Conservation (phyloP, 2,113 vertebrate genomes). For the Meles meles region DNA sequence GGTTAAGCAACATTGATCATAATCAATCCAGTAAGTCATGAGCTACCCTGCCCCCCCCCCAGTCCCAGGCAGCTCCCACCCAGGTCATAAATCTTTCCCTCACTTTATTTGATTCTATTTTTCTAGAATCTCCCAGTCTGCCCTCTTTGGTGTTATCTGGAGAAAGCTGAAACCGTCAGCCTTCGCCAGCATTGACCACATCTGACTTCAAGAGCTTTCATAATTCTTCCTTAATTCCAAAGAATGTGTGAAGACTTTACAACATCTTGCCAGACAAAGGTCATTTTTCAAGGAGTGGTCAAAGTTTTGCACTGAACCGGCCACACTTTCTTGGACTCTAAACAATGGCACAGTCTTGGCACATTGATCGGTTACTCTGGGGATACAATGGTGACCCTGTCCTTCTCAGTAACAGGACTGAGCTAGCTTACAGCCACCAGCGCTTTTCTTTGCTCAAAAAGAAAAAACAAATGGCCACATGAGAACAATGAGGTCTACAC, state of each 20-base stretch:
- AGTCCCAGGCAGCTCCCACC: not conserved
- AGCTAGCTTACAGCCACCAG: not conserved
- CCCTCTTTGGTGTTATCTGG: not conserved
- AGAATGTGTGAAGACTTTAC: not conserved
- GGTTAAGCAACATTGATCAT: not conserved
- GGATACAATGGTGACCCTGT: not conserved
- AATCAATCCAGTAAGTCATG: not conserved
- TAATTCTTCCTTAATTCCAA: not conserved
- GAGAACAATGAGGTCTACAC: not conserved
- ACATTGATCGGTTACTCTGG: rapidly evolving
- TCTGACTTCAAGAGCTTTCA: not conserved
- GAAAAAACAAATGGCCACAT: not conserved
- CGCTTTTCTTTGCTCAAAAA: not conserved
- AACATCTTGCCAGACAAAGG: not conserved
- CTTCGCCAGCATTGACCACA: not conserved
- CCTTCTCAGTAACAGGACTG: not conserved
- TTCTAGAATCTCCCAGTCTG: not conserved
- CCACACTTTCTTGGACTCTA: not conserved
- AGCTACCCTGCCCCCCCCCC: not conserved
- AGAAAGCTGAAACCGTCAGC: not conserved
- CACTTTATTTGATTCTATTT: not conserved
- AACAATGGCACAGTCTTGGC: not conserved
- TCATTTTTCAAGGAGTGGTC: not conserved
- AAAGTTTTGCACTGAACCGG: not conserved
- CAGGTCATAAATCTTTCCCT: not conserved